These are phyloP conservation scores for Sinocyclocheilus anshuiensis DNA, from an alignment of 2,113 vertebrate genomes.

Conservation along the genomic window DNA sequence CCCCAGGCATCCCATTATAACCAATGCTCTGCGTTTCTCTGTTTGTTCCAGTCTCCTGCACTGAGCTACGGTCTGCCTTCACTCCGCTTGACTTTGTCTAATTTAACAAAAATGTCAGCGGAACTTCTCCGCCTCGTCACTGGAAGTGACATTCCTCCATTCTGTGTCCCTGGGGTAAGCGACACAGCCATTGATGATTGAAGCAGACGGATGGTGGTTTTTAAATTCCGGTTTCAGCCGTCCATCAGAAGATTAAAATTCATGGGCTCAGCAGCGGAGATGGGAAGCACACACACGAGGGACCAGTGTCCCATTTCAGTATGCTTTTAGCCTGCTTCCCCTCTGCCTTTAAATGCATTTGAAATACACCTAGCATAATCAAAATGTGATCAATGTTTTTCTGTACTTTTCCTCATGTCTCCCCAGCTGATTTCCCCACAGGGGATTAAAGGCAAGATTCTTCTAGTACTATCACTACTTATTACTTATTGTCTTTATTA, in stretches of 20 bases:
- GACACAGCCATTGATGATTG: slow-evolving; percentile 28
- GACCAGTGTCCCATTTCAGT: slow-evolving; percentile 2
- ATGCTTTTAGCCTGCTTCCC: slow-evolving; percentile 1
- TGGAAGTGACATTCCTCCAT: slow-evolving; percentile 22
- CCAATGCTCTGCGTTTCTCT: neutral
- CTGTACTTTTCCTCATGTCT: neutral
- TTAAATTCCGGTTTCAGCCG: slow-evolving; percentile 27
- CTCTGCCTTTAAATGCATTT: slow-evolving; percentile 9
- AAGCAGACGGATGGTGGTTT: slow-evolving; percentile 34
- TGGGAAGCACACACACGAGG: neutral
- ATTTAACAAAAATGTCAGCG: slow-evolving; percentile 53
- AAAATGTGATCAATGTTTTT: slow-evolving; percentile 17
- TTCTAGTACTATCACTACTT: too few relatives aligned
- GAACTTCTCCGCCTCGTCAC: slow-evolving; percentile 28
- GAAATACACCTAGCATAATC: slow-evolving; percentile 7
- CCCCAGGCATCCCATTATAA: slow-evolving; percentile 47
- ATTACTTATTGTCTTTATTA: too few relatives aligned
- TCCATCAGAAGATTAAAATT: slow-evolving; percentile 47
- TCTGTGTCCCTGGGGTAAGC: slow-evolving; percentile 36
- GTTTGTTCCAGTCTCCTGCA: slow-evolving; percentile 38
- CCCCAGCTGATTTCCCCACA: slow-evolving; percentile 1
- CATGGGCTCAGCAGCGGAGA: slow-evolving; percentile 33
- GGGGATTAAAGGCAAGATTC: too few relatives aligned
- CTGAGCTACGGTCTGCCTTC: slow-evolving; percentile 8
- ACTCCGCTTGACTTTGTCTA: slow-evolving; percentile 7